phyloP scores from a whole-genome alignment of 2,113 vertebrate genomes.

The Argyrosomus japonicus region DNA sequence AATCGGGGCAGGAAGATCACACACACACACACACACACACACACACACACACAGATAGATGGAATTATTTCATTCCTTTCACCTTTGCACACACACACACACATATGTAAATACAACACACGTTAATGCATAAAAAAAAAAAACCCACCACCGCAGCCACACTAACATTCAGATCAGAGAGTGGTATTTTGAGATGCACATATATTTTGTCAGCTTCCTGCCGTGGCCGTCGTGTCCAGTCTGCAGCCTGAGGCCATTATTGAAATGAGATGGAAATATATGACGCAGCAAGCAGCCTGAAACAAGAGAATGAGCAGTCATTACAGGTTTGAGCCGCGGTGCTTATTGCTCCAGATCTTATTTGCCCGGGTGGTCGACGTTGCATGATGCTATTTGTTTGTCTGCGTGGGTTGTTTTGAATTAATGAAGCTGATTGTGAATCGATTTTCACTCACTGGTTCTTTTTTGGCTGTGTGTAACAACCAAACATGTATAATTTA shows the following conservation, averaged over 20 bases:
- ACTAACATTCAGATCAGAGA: conserved; percentile 3
- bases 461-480: conserved; percentile 41
- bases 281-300: conserved; percentile 13
- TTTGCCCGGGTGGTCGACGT: conserved; percentile 25
- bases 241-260: conserved; percentile 45
- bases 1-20: conserved; percentile 35
- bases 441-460: conserved; percentile 43
- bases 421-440: conserved; percentile 48
- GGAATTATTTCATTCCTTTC: not conserved
- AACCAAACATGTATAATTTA: conserved; percentile 50
- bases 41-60: not conserved
- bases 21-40: conserved; percentile 17
- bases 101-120: not conserved
- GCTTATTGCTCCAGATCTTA: conserved; percentile 26
- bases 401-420: conserved; percentile 27
- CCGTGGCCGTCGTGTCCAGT: conserved; percentile 18
- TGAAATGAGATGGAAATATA: conserved; percentile 63
- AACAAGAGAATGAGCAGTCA: conserved; percentile 24
- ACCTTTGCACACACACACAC: conserved; percentile 1
- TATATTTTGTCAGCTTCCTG: conserved; percentile 35
- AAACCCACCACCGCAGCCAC: conserved; percentile 4
- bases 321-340: conserved; percentile 4
- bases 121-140: not conserved
- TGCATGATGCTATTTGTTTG: conserved; percentile 38
- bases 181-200: not conserved